Evolutionary conservation across 1,140 invertebrate species (phyloP).

Genomic region (Mercenaria mercenaria): DNA sequence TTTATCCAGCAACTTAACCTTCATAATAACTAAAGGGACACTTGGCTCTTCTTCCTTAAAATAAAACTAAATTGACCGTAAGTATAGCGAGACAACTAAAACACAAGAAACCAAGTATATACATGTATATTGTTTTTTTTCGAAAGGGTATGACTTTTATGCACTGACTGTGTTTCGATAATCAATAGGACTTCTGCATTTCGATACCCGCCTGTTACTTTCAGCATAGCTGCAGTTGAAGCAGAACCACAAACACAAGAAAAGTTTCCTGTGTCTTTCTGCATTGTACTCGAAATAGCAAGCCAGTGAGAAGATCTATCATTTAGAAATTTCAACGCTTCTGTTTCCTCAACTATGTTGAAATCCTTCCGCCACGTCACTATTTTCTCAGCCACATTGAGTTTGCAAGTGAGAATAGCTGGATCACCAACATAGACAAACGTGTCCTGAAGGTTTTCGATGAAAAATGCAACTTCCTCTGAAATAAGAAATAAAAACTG

Average conservation of each 20-base stretch:
- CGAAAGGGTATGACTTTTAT: too few relatives aligned
- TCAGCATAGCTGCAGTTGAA: background rate
- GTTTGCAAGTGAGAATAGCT: background rate
- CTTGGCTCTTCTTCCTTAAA: too few relatives aligned
- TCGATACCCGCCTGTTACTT: background rate
- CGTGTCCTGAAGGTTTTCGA: background rate
- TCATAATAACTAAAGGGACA: too few relatives aligned
- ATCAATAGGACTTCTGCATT: too few relatives aligned
- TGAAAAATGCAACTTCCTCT: background rate
- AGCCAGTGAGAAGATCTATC: background rate
- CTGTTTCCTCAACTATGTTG: background rate
- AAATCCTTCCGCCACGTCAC: background rate
- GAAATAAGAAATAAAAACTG: too few relatives aligned
- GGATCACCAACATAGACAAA: background rate
- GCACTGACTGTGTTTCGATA: too few relatives aligned
- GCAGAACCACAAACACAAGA: background rate
- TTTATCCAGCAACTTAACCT: too few relatives aligned
- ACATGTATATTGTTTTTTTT: too few relatives aligned
- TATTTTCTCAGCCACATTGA: background rate
- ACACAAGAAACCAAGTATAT: too few relatives aligned
- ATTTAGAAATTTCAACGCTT: background rate
- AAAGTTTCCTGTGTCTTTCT: background rate
- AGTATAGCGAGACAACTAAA: too few relatives aligned
- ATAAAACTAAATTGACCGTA: too few relatives aligned
- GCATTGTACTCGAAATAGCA: background rate